Evolutionary conservation across 2,797 vertebrate genomes (phyloP), one percentile per base, ranked within the genome.

Genomic region (Chelon auratus): DNA sequence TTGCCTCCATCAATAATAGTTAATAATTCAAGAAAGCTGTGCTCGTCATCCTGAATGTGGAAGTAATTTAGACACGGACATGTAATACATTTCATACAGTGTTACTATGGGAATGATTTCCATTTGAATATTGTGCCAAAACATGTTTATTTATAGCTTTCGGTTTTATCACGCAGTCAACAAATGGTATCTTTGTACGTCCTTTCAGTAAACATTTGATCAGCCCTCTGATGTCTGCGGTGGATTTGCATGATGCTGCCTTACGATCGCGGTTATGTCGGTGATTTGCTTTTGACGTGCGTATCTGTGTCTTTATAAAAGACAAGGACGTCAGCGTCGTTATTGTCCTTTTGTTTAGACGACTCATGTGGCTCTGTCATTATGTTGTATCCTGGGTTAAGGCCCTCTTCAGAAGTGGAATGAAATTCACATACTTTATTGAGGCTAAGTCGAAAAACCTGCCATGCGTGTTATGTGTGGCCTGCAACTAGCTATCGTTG

Each of bases 191-290:
- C 43, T 72, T 52, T 68, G 26, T 83, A 10, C 42, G 8, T 10
- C 37, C 43, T 36, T 62, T 62, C 60, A 24, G 45, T 81, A 71
- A 86, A 69, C 78, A 73, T 80, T 59, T 72, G 43, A 2, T 62
- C 20, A 2, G 14, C 13, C 17, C 24, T 3, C 14, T 77, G 54
- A 62, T 68, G 58, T 61, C 12, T 61, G 33, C 1, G 43, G 6
- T 45, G 58, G 60, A 75, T 75, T 78, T 84, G 36, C 77, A 75
- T 68, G 42, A 51, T 74, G 26, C 24, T 3, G 15, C 22, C 40
- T 39, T 9, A 37, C 50, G 47, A 37, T 58, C 65, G 48, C 50
- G 69, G 62, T 47, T 4, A 10, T 60, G 62, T 43, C 33, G 18
- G 48, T 60, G 12, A 62, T 81, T 81, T 62, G 17, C 47, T 65